Conservation (phyloP, 2,888 invertebrate species). For the Arge pagana region DNA sequence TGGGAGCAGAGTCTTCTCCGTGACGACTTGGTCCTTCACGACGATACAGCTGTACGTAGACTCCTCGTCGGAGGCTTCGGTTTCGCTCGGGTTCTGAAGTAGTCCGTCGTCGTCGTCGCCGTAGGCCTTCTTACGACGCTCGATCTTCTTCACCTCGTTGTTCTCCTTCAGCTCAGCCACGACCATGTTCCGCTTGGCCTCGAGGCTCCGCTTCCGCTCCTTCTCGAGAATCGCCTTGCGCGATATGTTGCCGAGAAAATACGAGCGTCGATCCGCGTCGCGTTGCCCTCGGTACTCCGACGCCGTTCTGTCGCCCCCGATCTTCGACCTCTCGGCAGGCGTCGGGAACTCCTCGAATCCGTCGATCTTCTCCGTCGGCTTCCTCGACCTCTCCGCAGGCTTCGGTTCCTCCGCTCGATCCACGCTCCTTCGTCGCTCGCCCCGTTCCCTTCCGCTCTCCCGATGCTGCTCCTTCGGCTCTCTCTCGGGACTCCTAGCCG, state of each 20-base stretch:
- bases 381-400: neutral
- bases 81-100: constrained; percentile 51
- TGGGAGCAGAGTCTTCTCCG: constrained; percentile 63
- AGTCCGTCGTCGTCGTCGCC: constrained; percentile 48
- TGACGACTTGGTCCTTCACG: constrained; percentile 72
- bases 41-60: constrained; percentile 72
- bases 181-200: constrained; percentile 53
- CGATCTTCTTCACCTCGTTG: constrained; percentile 48
- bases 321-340: constrained; percentile 51
- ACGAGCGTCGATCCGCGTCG: constrained; percentile 45
- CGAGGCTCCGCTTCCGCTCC: constrained; percentile 52
- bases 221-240: constrained; percentile 55
- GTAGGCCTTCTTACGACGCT: constrained; percentile 47
- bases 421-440: constrained; percentile 25
- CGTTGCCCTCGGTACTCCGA: constrained; percentile 32
- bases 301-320: no score
- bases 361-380: constrained; percentile 51
- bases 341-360: constrained; percentile 53
- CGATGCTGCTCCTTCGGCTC: neutral
- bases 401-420: constrained; percentile 18
- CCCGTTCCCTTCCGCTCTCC: constrained; percentile 13
- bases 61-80: constrained; percentile 56
- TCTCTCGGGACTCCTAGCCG: constrained; percentile 22
- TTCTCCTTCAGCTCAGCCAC: constrained; percentile 54
- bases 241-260: constrained; percentile 54